Conservation (phyloP, 2,888 invertebrate species). For the Ophioninae sp. region DNA sequence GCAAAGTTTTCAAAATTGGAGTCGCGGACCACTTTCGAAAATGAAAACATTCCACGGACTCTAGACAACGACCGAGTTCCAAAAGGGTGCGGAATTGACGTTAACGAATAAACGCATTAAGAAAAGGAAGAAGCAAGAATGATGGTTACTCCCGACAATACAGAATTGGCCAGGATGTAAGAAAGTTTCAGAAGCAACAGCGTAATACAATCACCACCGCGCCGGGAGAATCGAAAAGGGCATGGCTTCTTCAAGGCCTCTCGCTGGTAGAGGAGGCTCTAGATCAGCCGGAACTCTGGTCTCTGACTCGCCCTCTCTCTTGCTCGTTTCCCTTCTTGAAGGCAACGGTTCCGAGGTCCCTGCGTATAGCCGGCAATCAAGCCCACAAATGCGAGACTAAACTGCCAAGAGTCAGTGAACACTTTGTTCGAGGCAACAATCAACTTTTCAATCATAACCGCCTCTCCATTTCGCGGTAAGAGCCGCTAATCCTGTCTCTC, state of each 20-base stretch:
- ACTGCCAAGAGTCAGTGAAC: conserved; percentile 74
- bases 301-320: background rate
- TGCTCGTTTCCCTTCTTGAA: background rate
- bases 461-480: conserved; percentile 68
- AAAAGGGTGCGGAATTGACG: background rate
- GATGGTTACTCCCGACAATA: conserved; percentile 24
- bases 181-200: conserved; percentile 50
- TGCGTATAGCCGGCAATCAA: conserved; percentile 50
- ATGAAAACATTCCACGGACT: no score
- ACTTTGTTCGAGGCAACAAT: conserved; percentile 77
- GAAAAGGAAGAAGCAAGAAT: conserved; percentile 28
- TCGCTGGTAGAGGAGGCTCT: conserved; percentile 31
- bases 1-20: no score
- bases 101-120: conserved; percentile 48
- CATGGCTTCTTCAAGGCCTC: conserved; percentile 49
- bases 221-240: conserved; percentile 36
- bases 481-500: conserved; percentile 40
- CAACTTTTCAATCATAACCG: conserved; percentile 76
- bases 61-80: no score
- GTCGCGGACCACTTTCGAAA: no score
- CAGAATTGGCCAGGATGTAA: conserved; percentile 29
- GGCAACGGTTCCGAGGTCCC: conserved; percentile 12
- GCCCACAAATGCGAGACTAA: conserved; percentile 60
- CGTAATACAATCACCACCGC: background rate
- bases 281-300: conserved; percentile 22